Evolutionary conservation across 2,888 invertebrate genomes (phyloP), one percentile per base, ranked within the genome.

Genomic region (Vandiemenella viatica): DNA sequence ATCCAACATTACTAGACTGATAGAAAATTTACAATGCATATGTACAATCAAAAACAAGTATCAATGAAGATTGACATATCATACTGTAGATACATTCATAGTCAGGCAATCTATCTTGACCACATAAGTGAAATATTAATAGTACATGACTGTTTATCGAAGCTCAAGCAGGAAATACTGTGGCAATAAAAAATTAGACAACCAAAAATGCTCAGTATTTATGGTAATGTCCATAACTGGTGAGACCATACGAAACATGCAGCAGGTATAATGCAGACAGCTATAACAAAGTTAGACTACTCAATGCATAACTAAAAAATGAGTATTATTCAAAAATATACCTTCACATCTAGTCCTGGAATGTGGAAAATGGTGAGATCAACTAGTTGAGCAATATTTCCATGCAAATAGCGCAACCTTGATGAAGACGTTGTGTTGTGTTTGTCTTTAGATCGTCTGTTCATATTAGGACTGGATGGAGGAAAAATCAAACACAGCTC

Each of bases 291-390:
- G 26, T 26, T 8, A 13, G 13, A 26, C 13, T 26, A 8, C 13
- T 26, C n/a, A n/a, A n/a, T n/a, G n/a, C n/a, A n/a, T n/a, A n/a
- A 10, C 26, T 23, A 8, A 23, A 23, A 23, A 23, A 23, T 6
- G 7, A 23, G 26, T 10, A 23, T 23, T 23, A 23, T 10, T 23
- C 32, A 13, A n/a, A n/a, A 45, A 38, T 37, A 55, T 58, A 86
- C 79, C 73, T 88, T 88, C 23, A 92, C 86, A 64, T 92, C 88
- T 57, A 93, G 71, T 0, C 91, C 91, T 2, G 92, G 91, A 63
- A 92, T 89, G 57, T 88, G 80, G 67, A 92, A 92, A 53, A 88
- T 83, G 4, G 91, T 91, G 53, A 86, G 71, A 67, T 91, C 88
- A 0, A 81, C 72, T 46, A 79, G 63, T 1, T 67, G 63, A 52